Evolutionary conservation across 2,888 invertebrate species (phyloP).

Genomic region (Pharmacophagus antenor): DNA sequence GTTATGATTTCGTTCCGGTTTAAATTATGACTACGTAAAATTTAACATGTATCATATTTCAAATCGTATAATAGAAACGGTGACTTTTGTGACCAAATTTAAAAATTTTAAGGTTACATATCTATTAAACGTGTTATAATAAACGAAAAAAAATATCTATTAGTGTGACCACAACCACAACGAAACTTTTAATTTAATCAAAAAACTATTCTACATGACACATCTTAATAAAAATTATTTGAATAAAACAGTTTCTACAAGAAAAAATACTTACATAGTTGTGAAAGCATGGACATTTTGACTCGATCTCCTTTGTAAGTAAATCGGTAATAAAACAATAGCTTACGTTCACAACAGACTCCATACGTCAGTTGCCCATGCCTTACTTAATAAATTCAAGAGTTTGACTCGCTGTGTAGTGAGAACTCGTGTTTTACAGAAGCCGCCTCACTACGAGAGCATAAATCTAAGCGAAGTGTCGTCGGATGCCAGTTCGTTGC

Average conservation of each 20-base stretch:
- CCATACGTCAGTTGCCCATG: slow-evolving; percentile 55
- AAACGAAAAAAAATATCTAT: slow-evolving; percentile 24
- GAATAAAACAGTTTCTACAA: not conserved
- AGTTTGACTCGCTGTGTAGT: slow-evolving; percentile 66
- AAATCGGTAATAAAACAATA: slow-evolving; percentile 70
- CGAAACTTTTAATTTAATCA: not conserved
- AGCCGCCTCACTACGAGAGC: slow-evolving; percentile 66
- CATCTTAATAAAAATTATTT: not conserved
- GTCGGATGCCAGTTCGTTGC: slow-evolving; percentile 50
- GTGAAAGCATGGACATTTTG: slow-evolving; percentile 16
- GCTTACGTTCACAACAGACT: slow-evolving; percentile 57
- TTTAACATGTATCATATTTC: slow-evolving; percentile 57
- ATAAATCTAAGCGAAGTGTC: slow-evolving; percentile 77
- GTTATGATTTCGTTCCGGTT: slow-evolving; percentile 59
- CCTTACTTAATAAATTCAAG: slow-evolving; percentile 71
- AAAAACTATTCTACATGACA: not conserved
- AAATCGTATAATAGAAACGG: slow-evolving; percentile 57
- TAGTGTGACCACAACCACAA: slow-evolving; percentile 32
- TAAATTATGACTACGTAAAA: slow-evolving; percentile 73
- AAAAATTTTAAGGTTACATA: slow-evolving; percentile 55
- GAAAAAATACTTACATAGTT: not conserved
- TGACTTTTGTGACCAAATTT: slow-evolving; percentile 48
- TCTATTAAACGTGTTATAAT: slow-evolving; percentile 53
- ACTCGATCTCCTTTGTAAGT: slow-evolving; percentile 39
- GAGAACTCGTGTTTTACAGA: slow-evolving; percentile 75